Base-by-base conservation (phyloP, 2,797 vertebrate genomes). In the Cebuella pygmaea region DNA sequence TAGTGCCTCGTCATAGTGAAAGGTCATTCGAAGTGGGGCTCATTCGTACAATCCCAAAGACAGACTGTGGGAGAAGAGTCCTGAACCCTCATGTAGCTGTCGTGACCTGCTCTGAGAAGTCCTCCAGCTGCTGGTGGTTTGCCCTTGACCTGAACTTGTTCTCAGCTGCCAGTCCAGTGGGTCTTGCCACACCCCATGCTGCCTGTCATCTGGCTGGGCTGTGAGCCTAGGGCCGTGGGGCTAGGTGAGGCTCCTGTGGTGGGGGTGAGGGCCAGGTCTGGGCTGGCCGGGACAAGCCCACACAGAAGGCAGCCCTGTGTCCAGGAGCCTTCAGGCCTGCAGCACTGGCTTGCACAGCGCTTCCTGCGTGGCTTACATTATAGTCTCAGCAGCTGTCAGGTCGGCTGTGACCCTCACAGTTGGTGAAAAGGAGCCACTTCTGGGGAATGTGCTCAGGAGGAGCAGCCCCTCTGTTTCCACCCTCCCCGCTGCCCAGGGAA, bases 341-440 rank as follows among this genome's bases (percentile, higher is more conserved):
- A 4, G 52, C 27, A 85, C 80, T 70, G 3, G 5, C 96, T 94
- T 48, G 72, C 79, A 36, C 64, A 55, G 76, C 1, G n/a, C 89
- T 76, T 41, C 82, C 92, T 72, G 30, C 0, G 1, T 2, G 33
- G 13, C 76, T 93, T 75, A 64, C 82, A 48, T 39, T 67, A 72
- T 6, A 15, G 46, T 11, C 44, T n/a, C n/a, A n/a, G 75, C 61
- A 87, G 80, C 70, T 50, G 79, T 76, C 52, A 1, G 2, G 30
- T 74, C 84, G 36, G 57, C 76, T 17, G 4, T 81, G 96, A 92
- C 95, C 90, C 97, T 93, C 88, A 39, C n/a, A 81, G 84, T 46
- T 39, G 46, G 78, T 74, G 70, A 81, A 46, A 89, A 46, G 90
- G 67, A 39, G 84, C 90, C 72, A 52, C 83, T 61, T 39, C 41